These are phyloP conservation scores for Agrochola macilenta DNA, from an alignment of 2,888 invertebrate genomes.

Conservation along the genomic window DNA sequence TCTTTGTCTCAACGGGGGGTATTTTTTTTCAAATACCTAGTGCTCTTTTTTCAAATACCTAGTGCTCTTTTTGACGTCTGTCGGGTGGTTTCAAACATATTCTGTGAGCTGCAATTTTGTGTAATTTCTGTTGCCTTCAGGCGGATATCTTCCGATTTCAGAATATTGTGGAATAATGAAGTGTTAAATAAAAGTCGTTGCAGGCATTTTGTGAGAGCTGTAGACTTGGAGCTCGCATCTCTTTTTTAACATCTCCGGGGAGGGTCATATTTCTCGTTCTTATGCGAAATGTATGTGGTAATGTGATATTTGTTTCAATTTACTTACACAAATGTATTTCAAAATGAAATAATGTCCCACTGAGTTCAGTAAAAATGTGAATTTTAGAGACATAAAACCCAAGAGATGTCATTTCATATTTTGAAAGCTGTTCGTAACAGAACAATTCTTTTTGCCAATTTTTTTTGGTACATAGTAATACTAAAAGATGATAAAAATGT, in stretches of 20 bases:
- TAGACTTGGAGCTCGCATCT: slow-evolving; percentile 29
- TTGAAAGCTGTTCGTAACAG: not conserved
- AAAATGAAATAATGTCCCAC: slow-evolving; percentile 45
- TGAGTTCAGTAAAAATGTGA: slow-evolving; percentile 40
- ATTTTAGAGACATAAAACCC: slow-evolving; percentile 23
- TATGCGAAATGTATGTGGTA: slow-evolving; percentile 49
- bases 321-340: slow-evolving; percentile 42
- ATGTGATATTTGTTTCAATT: slow-evolving; percentile 60
- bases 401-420: not conserved
- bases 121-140: slow-evolving; percentile 40
- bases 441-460: not conserved
- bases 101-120: slow-evolving; percentile 45
- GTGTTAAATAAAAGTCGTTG: slow-evolving; percentile 38
- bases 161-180: slow-evolving; percentile 52
- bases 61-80: slow-evolving; percentile 77
- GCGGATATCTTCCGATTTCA: slow-evolving; percentile 27
- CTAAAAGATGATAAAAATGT: not conserved
- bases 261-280: slow-evolving; percentile 49
- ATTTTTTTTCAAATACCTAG: slow-evolving; percentile 71
- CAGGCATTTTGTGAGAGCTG: slow-evolving; percentile 15
- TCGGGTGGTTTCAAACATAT: slow-evolving; percentile 47
- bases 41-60: slow-evolving; percentile 75
- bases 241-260: slow-evolving; percentile 48
- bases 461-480: not conserved
- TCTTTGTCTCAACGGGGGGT: slow-evolving; percentile 77